Evolutionary conservation across 30 jellyfish, hydroid and myxozoan genomes (phyloP).

Genomic region (Chrysaora quinquecirrha): DNA sequence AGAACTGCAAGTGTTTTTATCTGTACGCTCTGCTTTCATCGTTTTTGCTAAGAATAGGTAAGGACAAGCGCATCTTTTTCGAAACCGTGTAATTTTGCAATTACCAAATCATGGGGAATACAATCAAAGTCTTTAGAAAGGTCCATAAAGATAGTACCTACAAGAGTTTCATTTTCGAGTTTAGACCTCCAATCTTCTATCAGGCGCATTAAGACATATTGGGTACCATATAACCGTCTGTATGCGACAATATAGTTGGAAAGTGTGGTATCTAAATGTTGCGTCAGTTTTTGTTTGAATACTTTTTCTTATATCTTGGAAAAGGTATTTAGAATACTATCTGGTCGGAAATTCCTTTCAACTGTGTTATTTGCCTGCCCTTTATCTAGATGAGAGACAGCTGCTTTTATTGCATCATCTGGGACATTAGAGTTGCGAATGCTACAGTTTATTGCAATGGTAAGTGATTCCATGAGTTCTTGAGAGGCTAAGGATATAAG

Average conservation of each 20-base stretch:
- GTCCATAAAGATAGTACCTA: conserved; percentile 20
- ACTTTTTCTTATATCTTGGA: conserved; percentile 30
- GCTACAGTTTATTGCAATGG: background rate
- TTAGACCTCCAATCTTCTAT: conserved; percentile 38
- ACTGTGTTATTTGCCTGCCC: conserved; percentile 1
- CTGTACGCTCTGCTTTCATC: background rate
- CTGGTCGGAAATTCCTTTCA: conserved; percentile 30
- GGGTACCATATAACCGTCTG: conserved; percentile 31
- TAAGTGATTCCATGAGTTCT: background rate
- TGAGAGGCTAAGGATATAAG: background rate
- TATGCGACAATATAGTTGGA: conserved; percentile 21
- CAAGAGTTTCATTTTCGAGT: conserved; percentile 32
- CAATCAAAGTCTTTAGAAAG: conserved; percentile 12
- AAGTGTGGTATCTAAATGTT: conserved; percentile 34
- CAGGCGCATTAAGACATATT: too few species aligned
- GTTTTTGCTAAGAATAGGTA: background rate
- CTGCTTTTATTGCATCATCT: background rate
- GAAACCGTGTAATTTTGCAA: conserved; percentile 9
- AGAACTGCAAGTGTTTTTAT: too few species aligned
- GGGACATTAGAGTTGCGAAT: background rate
- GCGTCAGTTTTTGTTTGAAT: conserved; percentile 22
- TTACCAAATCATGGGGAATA: background rate
- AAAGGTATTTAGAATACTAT: conserved; percentile 23
- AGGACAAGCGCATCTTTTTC: conserved; percentile 8
- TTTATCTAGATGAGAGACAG: conserved; percentile 1